Evolutionary conservation across 2,888 invertebrate species (phyloP).

Genomic region (Ernsta delagoae): DNA sequence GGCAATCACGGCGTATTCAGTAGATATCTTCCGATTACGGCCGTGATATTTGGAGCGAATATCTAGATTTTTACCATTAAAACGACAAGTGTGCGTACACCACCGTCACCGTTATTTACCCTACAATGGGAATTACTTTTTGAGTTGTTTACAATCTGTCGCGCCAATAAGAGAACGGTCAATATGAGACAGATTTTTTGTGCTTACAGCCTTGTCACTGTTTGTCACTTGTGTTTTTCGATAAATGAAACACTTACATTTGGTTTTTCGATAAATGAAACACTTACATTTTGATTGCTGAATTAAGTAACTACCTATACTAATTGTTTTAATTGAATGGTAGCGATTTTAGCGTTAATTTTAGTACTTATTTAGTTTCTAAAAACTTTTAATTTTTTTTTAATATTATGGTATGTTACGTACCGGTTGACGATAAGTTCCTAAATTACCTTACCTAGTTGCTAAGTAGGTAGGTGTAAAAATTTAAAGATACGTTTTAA

Average conservation of each 20-base stretch:
- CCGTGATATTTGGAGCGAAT: conserved; percentile 68
- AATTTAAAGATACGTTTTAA: not conserved
- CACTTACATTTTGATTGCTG: not conserved
- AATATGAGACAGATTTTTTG: conserved; percentile 33
- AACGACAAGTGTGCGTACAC: conserved; percentile 30
- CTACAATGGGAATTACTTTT: conserved; percentile 38
- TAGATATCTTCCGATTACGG: conserved; percentile 45
- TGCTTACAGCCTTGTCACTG: conserved; percentile 42
- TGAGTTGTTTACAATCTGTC: conserved; percentile 38
- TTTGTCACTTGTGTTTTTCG: not conserved
- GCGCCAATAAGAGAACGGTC: conserved; percentile 38
- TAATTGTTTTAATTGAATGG: not conserved
- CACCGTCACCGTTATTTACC: conserved; percentile 41
- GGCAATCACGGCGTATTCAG: not conserved
- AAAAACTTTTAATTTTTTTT: too few relatives aligned
- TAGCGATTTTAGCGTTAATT: not conserved
- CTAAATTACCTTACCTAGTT: too few relatives aligned
- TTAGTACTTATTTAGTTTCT: not conserved
- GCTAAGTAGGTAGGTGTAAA: not conserved
- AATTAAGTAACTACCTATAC: not conserved
- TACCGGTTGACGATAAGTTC: too few relatives aligned
- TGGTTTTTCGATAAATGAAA: too few relatives aligned
- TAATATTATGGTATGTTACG: not conserved
- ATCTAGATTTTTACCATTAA: conserved; percentile 65
- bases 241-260: not conserved